Percentiles rank a stretch among this genome's conserved stretches.
phyloP scores from a whole-genome alignment of 2,888 invertebrate species.

The Amphipyra tragopoginis region DNA sequence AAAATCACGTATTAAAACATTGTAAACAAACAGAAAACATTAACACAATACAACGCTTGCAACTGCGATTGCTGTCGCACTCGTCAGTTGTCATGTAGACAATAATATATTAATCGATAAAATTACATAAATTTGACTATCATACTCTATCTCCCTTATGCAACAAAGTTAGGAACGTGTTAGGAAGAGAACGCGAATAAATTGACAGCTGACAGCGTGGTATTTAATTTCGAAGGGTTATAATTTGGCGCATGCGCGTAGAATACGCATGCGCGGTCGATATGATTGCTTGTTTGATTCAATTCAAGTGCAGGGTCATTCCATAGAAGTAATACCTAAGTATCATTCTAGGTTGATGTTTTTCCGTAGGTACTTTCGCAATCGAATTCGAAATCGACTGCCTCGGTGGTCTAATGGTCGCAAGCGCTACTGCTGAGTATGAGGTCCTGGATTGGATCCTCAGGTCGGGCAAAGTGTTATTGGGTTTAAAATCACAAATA shows the following conservation, averaged over 20 bases:
- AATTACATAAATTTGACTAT: conserved; percentile 2
- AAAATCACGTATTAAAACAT: conserved; percentile 46
- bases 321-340: no score
- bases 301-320: background rate
- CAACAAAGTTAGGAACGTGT: background rate
- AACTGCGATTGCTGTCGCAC: conserved; percentile 6
- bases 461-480: no score
- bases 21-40: conserved; percentile 53
- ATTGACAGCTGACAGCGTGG: conserved; percentile 23
- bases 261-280: conserved; percentile 50
- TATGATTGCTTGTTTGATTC: conserved; percentile 23
- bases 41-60: conserved; percentile 17
- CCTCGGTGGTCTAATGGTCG: no score
- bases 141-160: conserved; percentile 1
- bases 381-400: no score
- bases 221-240: conserved; percentile 30
- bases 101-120: background rate
- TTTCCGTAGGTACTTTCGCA: no score
- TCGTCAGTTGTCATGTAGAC: no score
- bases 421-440: no score
- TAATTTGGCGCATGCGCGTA: conserved; percentile 54
- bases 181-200: conserved; percentile 28
- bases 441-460: no score
- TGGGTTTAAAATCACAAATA: no score
- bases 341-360: no score